A percentile compares a stretch with the other conserved stretches of the same genome.
phyloP scores from a whole-genome alignment of 1,140 invertebrate genomes.

The Lepidurus arcticus region DNA sequence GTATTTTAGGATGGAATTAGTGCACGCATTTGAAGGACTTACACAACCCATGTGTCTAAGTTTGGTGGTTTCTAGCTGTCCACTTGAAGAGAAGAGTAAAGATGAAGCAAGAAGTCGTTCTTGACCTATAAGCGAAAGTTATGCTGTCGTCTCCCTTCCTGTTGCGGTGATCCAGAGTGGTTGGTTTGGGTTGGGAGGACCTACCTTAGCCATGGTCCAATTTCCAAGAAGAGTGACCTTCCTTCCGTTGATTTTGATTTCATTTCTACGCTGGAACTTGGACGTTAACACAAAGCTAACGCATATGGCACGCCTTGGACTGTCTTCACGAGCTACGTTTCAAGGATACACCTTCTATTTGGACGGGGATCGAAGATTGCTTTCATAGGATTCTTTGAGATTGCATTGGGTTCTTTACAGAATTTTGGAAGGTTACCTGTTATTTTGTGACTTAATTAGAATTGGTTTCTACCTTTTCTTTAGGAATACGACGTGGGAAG shows the following conservation, averaged over 20 bases:
- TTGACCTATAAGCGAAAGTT: constrained; percentile 22
- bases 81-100: background rate
- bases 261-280: background rate
- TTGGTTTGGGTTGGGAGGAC: background rate
- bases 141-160: background rate
- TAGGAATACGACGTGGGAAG: background rate
- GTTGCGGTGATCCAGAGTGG: background rate
- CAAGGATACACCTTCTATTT: too few relatives aligned
- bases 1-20: too few relatives aligned
- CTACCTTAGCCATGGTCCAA: constrained; percentile 8
- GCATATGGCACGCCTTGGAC: background rate
- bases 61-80: too few relatives aligned
- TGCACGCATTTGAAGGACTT: too few relatives aligned
- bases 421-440: too few relatives aligned
- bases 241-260: background rate
- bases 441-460: too few relatives aligned
- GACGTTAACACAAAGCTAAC: background rate
- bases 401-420: too few relatives aligned
- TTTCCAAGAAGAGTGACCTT: background rate
- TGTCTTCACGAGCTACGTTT: background rate
- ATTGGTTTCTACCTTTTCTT: too few relatives aligned
- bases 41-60: too few relatives aligned
- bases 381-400: too few relatives aligned
- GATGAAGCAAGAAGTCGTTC: constrained; percentile 17
- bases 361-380: too few relatives aligned